Evolutionary conservation across 1,140 invertebrate species (phyloP), one percentile per base, ranked within the genome.

Genomic region (Portunus trituberculatus): DNA sequence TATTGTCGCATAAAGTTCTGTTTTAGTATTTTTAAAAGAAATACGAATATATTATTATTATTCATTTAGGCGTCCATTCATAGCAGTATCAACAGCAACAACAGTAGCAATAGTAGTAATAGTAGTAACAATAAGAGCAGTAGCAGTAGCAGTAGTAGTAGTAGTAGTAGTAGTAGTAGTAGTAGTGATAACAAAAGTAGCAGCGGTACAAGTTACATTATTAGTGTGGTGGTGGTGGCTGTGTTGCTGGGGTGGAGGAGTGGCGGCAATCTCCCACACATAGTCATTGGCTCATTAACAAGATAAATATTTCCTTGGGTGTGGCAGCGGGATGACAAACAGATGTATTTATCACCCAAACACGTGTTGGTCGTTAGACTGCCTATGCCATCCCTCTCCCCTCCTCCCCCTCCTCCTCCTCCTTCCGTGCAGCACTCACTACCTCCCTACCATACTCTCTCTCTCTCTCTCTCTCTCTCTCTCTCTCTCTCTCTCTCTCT

Each of bases 291-390:
- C 83, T 93, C 93, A 93, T 93, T 93, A 93, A 93, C 83, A 93
- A 93, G 93, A 93, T 93, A 93, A 93, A 88, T 88, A 93, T 93
- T 93, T 93, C 93, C 93, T 86, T 86, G 93, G 93, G 83, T 93
- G 93, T 88, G 93, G 86, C 93, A 93, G 93, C 45, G 46, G 48
- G 93, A 93, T 93, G 93, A 93, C 93, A 93, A 93, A 93, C 93
- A 93, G 45, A 88, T 93, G 93, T 93, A 93, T 93, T 93, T 93
- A 93, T 93, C 93, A 88, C 93, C 45, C 83, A 31, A 93, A 88
- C 93, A 93, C 93, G 93, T 93, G 93, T 93, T 88, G 83, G 93
- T 93, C 93, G 93, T 93, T 93, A 93, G 83, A 12, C 93, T 29
- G 93, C 83, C 83, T 28, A 87, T 31, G 28, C 83, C 84, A 59